phyloP scores from a whole-genome alignment of 2,113 vertebrate species.

The Okapia johnstoni region DNA sequence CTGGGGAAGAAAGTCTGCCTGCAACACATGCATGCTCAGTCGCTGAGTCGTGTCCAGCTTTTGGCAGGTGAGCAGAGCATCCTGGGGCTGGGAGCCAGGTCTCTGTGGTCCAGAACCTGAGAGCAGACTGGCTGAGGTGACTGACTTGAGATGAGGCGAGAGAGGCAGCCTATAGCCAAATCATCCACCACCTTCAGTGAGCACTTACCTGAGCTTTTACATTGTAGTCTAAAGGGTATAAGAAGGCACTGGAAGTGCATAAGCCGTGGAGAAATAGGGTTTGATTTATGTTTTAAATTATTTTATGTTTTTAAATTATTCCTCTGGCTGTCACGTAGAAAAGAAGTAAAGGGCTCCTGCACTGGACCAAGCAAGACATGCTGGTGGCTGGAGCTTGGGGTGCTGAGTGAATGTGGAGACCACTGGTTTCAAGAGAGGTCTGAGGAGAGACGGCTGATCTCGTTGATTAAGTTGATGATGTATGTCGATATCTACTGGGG shows the following conservation, averaged over 20 bases:
- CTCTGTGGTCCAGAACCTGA: neutral
- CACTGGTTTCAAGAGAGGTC: neutral
- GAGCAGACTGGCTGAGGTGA: neutral
- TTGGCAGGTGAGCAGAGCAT: neutral
- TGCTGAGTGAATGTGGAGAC: too few relatives aligned
- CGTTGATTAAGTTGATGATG: neutral
- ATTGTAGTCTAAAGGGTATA: neutral
- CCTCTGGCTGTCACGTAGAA: neutral
- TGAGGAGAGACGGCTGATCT: neutral
- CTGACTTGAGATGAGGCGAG: neutral
- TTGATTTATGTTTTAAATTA: neutral
- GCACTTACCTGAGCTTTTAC: neutral
- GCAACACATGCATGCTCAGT: rapidly evolving
- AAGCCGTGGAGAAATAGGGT: neutral
- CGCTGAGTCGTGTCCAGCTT: neutral
- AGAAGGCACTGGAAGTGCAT: neutral
- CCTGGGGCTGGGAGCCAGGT: neutral
- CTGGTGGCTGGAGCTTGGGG: neutral
- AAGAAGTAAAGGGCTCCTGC: neutral
- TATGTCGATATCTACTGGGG: neutral
- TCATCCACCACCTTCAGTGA: neutral
- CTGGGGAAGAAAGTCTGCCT: neutral
- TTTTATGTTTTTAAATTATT: neutral
- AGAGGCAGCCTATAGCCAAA: neutral
- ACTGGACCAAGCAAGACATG: neutral